phyloP scores from a whole-genome alignment of 2,113 vertebrate species.

The Candoia aspera region DNA sequence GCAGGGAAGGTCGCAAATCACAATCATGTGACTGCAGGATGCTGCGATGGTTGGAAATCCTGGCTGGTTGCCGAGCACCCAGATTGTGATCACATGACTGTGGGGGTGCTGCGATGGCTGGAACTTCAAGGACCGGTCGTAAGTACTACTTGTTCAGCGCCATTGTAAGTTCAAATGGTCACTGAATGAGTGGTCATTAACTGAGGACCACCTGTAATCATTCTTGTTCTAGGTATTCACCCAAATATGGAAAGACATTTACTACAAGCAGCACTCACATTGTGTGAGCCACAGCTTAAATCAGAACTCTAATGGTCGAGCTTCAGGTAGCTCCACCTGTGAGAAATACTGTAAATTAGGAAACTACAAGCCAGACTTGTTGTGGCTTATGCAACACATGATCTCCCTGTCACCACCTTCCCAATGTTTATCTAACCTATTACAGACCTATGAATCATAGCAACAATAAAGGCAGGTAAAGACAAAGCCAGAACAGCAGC shows the following conservation, averaged over 20 bases:
- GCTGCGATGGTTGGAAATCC: neutral
- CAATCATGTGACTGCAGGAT: neutral
- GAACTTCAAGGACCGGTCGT: neutral
- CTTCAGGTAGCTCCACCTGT: neutral
- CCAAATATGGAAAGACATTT: neutral
- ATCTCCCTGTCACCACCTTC: neutral
- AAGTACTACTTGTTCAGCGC: neutral
- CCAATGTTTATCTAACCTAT: neutral
- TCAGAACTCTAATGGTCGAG: neutral
- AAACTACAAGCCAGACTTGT: neutral
- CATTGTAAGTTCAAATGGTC: neutral
- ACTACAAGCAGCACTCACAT: neutral
- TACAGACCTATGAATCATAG: neutral
- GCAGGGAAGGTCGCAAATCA: neutral
- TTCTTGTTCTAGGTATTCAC: neutral
- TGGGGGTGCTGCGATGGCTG: neutral
- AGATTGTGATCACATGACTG: neutral
- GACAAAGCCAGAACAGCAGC: slow-evolving; percentile 15
- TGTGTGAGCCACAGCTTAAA: neutral
- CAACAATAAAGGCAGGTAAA: neutral
- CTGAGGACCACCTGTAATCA: neutral
- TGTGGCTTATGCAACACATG: neutral
- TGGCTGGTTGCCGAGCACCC: neutral
- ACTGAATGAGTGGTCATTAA: neutral
- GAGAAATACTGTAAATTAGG: neutral